Percentiles rank a stretch among this genome's conserved stretches.
phyloP scores from a whole-genome alignment of 2,888 invertebrate genomes.

The Formica aserva region DNA sequence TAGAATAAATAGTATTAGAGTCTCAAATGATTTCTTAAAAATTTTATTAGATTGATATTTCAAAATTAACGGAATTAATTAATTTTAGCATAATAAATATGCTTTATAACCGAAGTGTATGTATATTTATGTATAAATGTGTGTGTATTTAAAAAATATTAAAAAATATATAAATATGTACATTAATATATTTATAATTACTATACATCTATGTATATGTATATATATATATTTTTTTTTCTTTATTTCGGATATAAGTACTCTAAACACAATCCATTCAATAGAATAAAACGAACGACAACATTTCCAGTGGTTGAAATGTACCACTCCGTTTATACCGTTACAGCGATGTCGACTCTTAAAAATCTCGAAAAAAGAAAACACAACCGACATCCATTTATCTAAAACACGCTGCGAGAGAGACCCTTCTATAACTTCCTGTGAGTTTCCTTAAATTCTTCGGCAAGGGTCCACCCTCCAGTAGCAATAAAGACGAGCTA shows the following conservation, averaged over 20 bases:
- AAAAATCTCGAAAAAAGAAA: conserved; percentile 52
- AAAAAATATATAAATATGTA: background rate
- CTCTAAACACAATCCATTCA: conserved; percentile 5
- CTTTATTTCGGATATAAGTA: conserved; percentile 1
- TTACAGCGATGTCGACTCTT: conserved; percentile 67
- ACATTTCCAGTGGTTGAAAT: conserved; percentile 36
- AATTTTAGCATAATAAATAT: background rate
- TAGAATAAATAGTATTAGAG: background rate
- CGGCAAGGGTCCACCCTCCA: conserved; percentile 61
- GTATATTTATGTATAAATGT: background rate
- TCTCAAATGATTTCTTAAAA: background rate
- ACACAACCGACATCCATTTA: conserved; percentile 66
- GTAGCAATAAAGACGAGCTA: conserved; percentile 75
- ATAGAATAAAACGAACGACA: conserved; percentile 52
- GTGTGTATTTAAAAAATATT: background rate
- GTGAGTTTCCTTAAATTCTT: conserved; percentile 53
- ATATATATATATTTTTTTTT: conserved; percentile 2
- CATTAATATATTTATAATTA: too few species aligned
- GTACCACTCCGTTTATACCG: conserved; percentile 50
- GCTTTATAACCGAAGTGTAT: background rate
- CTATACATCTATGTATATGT: too few species aligned
- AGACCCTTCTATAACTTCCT: conserved; percentile 66
- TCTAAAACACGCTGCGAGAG: conserved; percentile 56
- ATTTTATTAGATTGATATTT: background rate
- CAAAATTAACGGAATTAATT: background rate